Base-by-base conservation (phyloP, 2,113 vertebrate species). In the Strix uralensis region DNA sequence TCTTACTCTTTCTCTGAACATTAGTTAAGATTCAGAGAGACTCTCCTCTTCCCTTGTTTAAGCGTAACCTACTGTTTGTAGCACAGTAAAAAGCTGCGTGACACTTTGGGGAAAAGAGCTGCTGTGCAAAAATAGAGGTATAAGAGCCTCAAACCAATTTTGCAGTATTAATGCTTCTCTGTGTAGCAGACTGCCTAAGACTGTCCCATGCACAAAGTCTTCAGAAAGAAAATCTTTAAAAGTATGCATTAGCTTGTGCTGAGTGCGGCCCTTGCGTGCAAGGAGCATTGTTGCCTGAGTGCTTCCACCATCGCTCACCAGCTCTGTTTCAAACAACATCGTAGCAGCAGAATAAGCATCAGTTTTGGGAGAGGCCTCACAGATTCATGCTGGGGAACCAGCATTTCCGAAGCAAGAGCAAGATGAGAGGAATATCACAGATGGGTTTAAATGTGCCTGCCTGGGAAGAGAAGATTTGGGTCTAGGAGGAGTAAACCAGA, bases 21-120 rank as follows among this genome's bases (percentile, higher is more conserved):
- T 84, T 96, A 88, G 72, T 74, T 91, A 84, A 87, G 73, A 70
- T 91, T 81, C 19, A 14, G 84, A 91, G 69, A 72, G 54, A 75
- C 65, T 36, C 40, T 92, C 2, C 32, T 89, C 49, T 38, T 81
- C 8, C 32, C 88, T 90, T 74, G 55, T 69, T 91, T 67, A 87
- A 89, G 83, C 55, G 25, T 78, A 73, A 40, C 57, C 27, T 81
- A 13, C 92, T 79, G 67, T 93, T 96, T 71, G 61, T 63, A 74
- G 84, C 77, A 36, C 71, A 78, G 57, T 88, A 57, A 90, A 92
- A 93, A 83, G 65, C 59, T 57, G 26, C 66, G 38, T 1, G 10
- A 47, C 20, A 20, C 94, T 73, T 62, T 17, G 29, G 69, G 90
- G 86, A 61, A 82, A 75, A 89, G 77, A 79, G 61, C 62, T 90